Percentiles rank a stretch among this genome's conserved stretches.
Conservation (phyloP, 23 tunicate species). For the Corella eumyota region DNA sequence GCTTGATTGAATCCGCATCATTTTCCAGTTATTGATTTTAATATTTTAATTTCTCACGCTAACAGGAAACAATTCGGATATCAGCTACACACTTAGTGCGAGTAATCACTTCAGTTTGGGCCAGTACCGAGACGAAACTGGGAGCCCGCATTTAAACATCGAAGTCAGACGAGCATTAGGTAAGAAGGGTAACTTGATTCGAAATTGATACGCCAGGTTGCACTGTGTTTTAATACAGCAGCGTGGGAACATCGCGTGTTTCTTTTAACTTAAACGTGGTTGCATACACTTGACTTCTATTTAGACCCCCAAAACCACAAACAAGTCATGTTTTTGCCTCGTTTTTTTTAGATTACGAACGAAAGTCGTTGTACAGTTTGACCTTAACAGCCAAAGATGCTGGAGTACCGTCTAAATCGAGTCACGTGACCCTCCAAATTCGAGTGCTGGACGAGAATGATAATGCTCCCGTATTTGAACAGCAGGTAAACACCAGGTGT, state of each 20-base stretch:
- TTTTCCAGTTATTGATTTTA: too few relatives aligned
- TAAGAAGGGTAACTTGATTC: not conserved
- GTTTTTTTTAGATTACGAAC: slow-evolving; percentile 42
- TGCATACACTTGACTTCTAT: too few relatives aligned
- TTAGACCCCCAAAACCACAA: not conserved
- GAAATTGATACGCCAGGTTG: not conserved
- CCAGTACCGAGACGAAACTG: slow-evolving; percentile 17
- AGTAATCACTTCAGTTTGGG: slow-evolving; percentile 14
- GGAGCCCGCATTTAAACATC: slow-evolving; percentile 28
- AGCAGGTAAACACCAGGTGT: slow-evolving; percentile 20
- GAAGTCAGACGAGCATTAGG: slow-evolving; percentile 11
- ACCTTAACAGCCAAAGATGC: slow-evolving; percentile 11
- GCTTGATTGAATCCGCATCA: too few relatives aligned
- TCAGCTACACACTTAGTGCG: slow-evolving; percentile 11
- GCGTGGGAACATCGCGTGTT: not conserved
- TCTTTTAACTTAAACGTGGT: not conserved
- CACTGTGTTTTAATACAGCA: not conserved
- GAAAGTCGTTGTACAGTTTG: slow-evolving; percentile 4
- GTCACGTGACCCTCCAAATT: slow-evolving; percentile 19
- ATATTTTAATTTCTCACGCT: not conserved
- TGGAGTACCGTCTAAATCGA: slow-evolving; percentile 10
- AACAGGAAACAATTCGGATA: slow-evolving; percentile 31
- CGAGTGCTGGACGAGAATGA: slow-evolving; percentile 20
- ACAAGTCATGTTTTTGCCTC: too few relatives aligned
- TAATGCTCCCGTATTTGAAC: slow-evolving; percentile 18